Base-by-base conservation (phyloP, 2,113 vertebrate genomes). In the Oreochromis tanganicae region DNA sequence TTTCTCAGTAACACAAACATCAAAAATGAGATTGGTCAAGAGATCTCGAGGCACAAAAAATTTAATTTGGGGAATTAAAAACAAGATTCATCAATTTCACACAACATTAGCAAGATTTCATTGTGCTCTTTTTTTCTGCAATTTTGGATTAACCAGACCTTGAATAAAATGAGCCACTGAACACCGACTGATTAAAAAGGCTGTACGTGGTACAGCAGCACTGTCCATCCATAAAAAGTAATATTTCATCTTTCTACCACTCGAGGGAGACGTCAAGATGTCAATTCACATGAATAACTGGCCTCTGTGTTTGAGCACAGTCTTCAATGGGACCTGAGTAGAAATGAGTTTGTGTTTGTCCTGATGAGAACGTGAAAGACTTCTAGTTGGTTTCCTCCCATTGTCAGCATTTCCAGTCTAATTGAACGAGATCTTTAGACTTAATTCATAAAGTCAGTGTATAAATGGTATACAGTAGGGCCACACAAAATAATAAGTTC, bases 391-490 rank as follows among this genome's bases (percentile, higher is more conserved):
- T 12, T n/a, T 66, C 2, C 17, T n/a, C 34, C 32, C 9, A 38
- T n/a, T 66, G 17, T 66, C 34, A 0, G 38, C 19, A 66, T 36
- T 66, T 36, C 32, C 10, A 66, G 32, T 66, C 61, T 66, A 38
- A 66, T 6, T 36, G 17, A 36, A 38, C n/a, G 32, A 38, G 17
- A 66, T n/a, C 61, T 66, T 38, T 38, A 38, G 17, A n/a, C 9
- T 1, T 63, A 61, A 17, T 32, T 61, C 14, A 61, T 17, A 36
- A 63, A 63, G 29, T 66, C 11, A 41, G 36, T 1, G 1, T n/a
- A 38, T 12, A 38, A 41, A n/a, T 41, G 19, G 4, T 41, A 41
- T 41, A 14, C 10, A 21, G 34, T 0, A 68, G 19, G 0, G 7
- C 63, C 19, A 68, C 63, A 68, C 36, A 38, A 21, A 68, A 68